Evolutionary conservation across 2,888 invertebrate genomes (phyloP), one percentile per base, ranked within the genome.

Genomic region (Caradrina clavipalpis): DNA sequence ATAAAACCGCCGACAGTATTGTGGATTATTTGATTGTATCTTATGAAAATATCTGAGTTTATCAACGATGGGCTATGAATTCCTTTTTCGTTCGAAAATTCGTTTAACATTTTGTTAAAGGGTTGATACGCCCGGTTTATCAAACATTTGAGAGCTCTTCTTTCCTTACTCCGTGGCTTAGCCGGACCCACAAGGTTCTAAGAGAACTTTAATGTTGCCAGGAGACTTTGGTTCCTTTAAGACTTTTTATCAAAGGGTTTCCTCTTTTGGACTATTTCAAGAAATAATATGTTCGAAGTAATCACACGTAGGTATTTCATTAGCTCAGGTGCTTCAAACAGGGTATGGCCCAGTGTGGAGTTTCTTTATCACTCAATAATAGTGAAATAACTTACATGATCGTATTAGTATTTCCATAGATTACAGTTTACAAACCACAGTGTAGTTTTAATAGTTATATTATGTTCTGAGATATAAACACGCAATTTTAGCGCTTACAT

Each of bases 211-310:
- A 42, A 75, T 35, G 42, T 54, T 22, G 42, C 49, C 5, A 42
- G 15, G 42, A 42, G 15, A 19, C 19, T 53, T 54, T 35, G 19
- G 31, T 11, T 69, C 11, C 19, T 11, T 68, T 74, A 57, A 42
- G 7, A 47, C 42, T 76, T 19, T 58, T 68, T 47, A 22, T 47
- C 53, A 68, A 68, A 75, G 17, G 11, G 10, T 47, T 26, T 15
- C 5, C 0, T n/a, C 35, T 68, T 68, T 53, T n/a, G 57, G 22
- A 42, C 11, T 15, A 39, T 65, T 50, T 15, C 10, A 47, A 21
- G 68, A 45, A 66, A 56, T 55, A n/a, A 15, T 22, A n/a, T 21
- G 19, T 21, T 31, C 6, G 21, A 47, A 11, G 42, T 42, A 42
- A 42, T 42, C 15, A 42, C 11, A 42, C 47, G n/a, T 17, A 17